These are phyloP conservation scores for Chrysodeixis includens DNA, from an alignment of 2,888 invertebrate genomes.

Conservation along the genomic window DNA sequence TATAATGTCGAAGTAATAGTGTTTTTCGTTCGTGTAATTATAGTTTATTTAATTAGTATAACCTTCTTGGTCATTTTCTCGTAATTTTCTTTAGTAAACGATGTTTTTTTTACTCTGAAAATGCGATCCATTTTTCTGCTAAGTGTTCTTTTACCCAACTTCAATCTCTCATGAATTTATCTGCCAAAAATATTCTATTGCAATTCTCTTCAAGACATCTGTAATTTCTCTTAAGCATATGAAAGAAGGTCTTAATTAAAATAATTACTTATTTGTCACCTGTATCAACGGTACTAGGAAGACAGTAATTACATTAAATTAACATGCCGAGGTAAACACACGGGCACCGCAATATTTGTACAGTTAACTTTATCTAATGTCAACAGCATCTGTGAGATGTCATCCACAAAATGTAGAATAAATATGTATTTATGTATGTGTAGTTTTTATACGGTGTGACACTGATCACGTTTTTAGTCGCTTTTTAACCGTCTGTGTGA, in stretches of 20 bases:
- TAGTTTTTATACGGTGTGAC: conserved; percentile 29
- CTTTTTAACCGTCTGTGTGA: not conserved
- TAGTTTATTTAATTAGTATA: not conserved
- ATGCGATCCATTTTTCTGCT: not conserved
- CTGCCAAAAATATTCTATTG: not conserved
- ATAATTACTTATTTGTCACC: conserved; percentile 34
- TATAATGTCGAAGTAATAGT: not conserved
- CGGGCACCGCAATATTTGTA: conserved; percentile 49
- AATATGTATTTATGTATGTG: conserved; percentile 37
- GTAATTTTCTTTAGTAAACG: not conserved
- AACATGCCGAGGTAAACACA: conserved; percentile 35
- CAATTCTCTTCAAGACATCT: no score
- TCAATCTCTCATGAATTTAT: not conserved
- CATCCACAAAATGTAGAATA: conserved; percentile 47
- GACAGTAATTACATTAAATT: conserved; percentile 41
- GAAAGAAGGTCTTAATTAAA: conserved; percentile 37
- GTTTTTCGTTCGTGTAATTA: not conserved
- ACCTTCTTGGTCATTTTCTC: not conserved
- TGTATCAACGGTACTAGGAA: conserved; percentile 41
- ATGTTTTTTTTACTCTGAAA: not conserved
- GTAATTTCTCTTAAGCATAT: conserved; percentile 11
- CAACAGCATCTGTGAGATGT: conserved; percentile 48
- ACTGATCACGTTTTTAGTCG: not conserved
- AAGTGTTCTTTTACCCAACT: no score
- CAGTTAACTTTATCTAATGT: conserved; percentile 50